Evolutionary conservation across 2,113 vertebrate genomes (phyloP).

Genomic region (Noctilio leporinus): DNA sequence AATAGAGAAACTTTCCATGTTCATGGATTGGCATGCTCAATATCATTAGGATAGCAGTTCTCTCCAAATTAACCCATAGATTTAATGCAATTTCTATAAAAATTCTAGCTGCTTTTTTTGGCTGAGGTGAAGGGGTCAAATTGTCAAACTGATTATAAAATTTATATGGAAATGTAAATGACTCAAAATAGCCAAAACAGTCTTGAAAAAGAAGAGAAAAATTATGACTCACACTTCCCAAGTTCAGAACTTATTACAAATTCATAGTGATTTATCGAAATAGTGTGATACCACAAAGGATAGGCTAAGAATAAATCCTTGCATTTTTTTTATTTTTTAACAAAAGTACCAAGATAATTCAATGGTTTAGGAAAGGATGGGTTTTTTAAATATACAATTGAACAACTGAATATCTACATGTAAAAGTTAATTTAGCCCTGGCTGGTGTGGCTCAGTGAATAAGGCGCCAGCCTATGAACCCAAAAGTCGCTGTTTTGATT

Average conservation of each 20-base stretch:
- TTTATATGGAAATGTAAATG: neutral
- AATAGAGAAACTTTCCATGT: neutral
- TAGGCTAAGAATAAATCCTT: neutral
- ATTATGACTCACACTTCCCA: neutral
- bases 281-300: neutral
- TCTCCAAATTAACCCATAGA: neutral
- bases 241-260: neutral
- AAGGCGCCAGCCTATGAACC: no score
- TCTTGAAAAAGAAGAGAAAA: neutral
- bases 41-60: neutral
- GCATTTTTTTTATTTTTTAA: neutral
- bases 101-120: neutral
- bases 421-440: no score
- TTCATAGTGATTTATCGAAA: neutral
- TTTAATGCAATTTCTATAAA: neutral
- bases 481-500: no score
- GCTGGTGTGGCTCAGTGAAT: no score
- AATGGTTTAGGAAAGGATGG: neutral
- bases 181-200: neutral
- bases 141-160: neutral
- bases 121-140: neutral
- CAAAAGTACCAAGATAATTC: neutral
- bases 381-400: neutral
- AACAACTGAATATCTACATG: neutral
- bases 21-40: neutral